These are phyloP conservation scores for Stegophylla sp. DNA, from an alignment of 2,888 invertebrate species.

Conservation along the genomic window DNA sequence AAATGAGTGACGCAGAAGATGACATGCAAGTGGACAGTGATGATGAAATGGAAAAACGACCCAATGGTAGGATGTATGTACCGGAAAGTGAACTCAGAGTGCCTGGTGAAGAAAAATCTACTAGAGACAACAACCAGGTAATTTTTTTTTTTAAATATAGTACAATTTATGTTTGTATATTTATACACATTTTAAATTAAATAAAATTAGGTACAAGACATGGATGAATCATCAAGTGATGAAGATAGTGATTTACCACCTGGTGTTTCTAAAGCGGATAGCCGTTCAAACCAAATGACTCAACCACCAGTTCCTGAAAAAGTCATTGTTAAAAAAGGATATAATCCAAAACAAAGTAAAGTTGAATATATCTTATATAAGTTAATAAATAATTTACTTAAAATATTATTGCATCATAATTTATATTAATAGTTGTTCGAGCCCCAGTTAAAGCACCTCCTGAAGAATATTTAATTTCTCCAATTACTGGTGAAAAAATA, in stretches of 20 bases:
- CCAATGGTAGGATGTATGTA: slow-evolving; percentile 63
- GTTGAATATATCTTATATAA: neutral
- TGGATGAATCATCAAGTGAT: slow-evolving; percentile 82
- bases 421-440: slow-evolving; percentile 63
- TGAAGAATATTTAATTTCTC: slow-evolving; percentile 94
- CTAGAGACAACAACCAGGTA: slow-evolving; percentile 60
- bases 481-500: slow-evolving; percentile 97
- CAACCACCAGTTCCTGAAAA: slow-evolving; percentile 88
- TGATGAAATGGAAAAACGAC: slow-evolving; percentile 61
- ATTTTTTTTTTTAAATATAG: neutral
- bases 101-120: slow-evolving; percentile 53
- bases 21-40: slow-evolving; percentile 64
- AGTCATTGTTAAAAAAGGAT: slow-evolving; percentile 92
- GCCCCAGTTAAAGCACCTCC: slow-evolving; percentile 70
- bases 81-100: slow-evolving; percentile 63
- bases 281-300: slow-evolving; percentile 68
- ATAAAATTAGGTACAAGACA: slow-evolving; percentile 76
- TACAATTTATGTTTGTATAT: neutral
- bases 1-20: slow-evolving; percentile 64
- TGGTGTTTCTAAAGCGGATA: slow-evolving; percentile 40
- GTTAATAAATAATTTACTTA: too few relatives aligned
- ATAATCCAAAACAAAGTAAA: slow-evolving; percentile 87
- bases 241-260: slow-evolving; percentile 69
- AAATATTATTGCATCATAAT: neutral
- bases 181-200: slow-evolving; percentile 3